phyloP scores from a whole-genome alignment of 2,888 invertebrate genomes.

The Meloe dianella region DNA sequence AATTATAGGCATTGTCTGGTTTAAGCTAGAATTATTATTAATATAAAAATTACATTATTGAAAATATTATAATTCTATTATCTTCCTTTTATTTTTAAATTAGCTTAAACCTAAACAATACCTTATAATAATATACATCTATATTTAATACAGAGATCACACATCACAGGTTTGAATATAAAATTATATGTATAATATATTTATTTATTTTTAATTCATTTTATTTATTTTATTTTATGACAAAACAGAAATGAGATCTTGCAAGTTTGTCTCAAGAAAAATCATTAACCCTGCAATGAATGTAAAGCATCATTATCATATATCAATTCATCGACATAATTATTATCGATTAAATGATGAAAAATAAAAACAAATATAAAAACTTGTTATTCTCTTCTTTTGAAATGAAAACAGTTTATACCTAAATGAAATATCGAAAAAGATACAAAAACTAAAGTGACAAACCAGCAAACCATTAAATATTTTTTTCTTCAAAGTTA shows the following conservation, averaged over 20 bases:
- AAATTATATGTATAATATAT: constrained; percentile 56
- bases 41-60: background rate
- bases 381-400: constrained; percentile 15
- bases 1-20: constrained; percentile 1
- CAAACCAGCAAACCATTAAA: constrained; percentile 26
- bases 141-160: constrained; percentile 62
- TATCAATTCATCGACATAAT: constrained; percentile 2
- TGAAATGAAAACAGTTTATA: background rate
- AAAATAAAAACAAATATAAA: constrained; percentile 10
- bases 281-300: constrained; percentile 33
- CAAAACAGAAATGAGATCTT: constrained; percentile 48
- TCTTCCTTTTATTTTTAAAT: background rate
- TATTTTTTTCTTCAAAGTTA: background rate
- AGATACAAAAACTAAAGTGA: constrained; percentile 7
- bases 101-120: constrained; percentile 21
- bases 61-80: background rate
- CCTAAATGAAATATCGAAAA: background rate
- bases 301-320: constrained; percentile 23
- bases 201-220: constrained; percentile 46
- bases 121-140: constrained; percentile 53
- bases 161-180: constrained; percentile 65
- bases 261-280: constrained; percentile 35
- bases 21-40: background rate
- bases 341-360: constrained; percentile 12
- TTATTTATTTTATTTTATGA: constrained; percentile 37